Evolutionary conservation across 2,113 vertebrate genomes (phyloP).

Genomic region (Odobenus rosmarus): DNA sequence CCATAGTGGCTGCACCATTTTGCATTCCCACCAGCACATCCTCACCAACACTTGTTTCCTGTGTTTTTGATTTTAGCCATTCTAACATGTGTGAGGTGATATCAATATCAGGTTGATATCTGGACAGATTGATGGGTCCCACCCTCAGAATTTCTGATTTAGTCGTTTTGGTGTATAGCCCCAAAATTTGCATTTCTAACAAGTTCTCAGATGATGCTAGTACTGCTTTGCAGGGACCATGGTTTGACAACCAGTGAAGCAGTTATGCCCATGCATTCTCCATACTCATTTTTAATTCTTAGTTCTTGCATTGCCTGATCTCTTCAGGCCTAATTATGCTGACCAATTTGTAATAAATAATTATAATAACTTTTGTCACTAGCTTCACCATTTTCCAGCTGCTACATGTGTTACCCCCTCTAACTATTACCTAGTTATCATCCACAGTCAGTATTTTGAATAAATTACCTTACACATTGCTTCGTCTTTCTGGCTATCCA

Average conservation of each 20-base stretch:
- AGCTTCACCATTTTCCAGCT: conserved; percentile 40
- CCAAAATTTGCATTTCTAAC: neutral
- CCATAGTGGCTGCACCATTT: neutral
- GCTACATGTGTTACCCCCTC: neutral
- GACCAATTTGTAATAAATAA: conserved; percentile 28
- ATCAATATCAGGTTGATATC: neutral
- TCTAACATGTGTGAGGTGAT: neutral
- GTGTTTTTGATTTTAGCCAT: neutral
- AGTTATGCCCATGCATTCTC: neutral
- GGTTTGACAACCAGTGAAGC: neutral
- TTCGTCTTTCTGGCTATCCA: neutral
- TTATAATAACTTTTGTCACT: conserved; percentile 45
- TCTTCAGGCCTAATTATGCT: conserved; percentile 37
- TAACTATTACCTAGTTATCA: conserved; percentile 39
- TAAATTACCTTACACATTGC: conserved; percentile 32
- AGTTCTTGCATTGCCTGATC: neutral
- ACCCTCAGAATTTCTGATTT: neutral
- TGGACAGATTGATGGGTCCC: neutral
- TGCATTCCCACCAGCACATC: neutral
- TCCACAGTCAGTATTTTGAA: conserved; percentile 57
- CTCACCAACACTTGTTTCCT: neutral
- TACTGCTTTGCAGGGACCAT: neutral
- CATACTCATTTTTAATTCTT: neutral
- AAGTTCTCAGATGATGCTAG: neutral
- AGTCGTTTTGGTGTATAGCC: neutral